Percentiles rank a stretch among this genome's conserved stretches.
phyloP scores from a whole-genome alignment of 2,113 vertebrate species.

The Hyperopisus bebe region DNA sequence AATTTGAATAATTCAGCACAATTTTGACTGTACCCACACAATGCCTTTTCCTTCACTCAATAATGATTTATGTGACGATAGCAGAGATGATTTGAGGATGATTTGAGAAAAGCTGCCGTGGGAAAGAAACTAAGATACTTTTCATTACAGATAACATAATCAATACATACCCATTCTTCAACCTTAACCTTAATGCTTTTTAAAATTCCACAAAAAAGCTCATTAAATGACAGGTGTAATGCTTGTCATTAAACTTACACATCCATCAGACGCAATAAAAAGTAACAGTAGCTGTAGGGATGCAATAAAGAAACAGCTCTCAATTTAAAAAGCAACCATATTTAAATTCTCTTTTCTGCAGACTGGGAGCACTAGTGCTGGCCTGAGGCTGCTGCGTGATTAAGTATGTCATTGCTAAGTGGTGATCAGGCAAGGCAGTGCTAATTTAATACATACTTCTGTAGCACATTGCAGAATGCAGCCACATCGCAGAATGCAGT shows the following conservation, averaged over 20 bases:
- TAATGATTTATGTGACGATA: neutral
- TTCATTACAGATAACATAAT: neutral
- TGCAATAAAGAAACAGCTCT: neutral
- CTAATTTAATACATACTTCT: slow-evolving; percentile 16
- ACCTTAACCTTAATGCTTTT: slow-evolving; percentile 11
- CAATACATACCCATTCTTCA: slow-evolving; percentile 12
- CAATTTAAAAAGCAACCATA: slow-evolving; percentile 18
- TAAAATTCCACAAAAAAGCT: neutral
- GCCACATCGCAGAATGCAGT: neutral
- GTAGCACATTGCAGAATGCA: neutral
- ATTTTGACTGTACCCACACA: neutral
- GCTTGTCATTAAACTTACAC: slow-evolving; percentile 26
- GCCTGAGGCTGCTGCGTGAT: slow-evolving; percentile 23
- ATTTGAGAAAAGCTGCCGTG: neutral
- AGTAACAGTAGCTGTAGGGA: slow-evolving; percentile 8
- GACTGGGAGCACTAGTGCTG: neutral
- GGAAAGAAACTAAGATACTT: neutral
- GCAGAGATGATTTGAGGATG: neutral
- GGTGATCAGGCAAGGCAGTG: slow-evolving; percentile 19
- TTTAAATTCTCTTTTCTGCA: slow-evolving; percentile 14
- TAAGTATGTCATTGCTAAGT: slow-evolving; percentile 28
- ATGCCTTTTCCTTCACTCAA: neutral
- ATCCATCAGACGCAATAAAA: slow-evolving; percentile 22
- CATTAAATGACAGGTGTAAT: neutral
- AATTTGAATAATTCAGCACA: neutral